Evolutionary conservation across 1,140 invertebrate genomes (phyloP).

Genomic region (Cyphomyrmex costatus): DNA sequence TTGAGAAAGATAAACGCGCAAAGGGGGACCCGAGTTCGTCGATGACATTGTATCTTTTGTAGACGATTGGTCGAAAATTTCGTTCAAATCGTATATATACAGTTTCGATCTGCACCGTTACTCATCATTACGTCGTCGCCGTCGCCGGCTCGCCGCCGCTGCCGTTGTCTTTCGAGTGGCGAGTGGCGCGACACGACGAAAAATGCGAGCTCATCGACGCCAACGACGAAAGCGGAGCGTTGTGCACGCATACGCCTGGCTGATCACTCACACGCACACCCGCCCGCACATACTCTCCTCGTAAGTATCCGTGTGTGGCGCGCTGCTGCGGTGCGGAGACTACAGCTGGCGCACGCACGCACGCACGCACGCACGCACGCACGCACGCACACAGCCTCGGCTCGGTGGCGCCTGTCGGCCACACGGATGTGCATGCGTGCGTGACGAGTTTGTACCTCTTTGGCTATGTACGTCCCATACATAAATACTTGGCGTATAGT

Average conservation of each 20-base stretch:
- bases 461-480: conserved; percentile 60
- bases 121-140: neutral
- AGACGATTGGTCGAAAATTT: conserved; percentile 23
- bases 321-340: neutral
- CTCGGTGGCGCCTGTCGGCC: conserved; percentile 83
- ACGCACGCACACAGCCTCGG: conserved; percentile 45
- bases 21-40: conserved; percentile 6
- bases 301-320: conserved; percentile 26
- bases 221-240: conserved; percentile 65
- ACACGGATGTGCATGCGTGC: conserved; percentile 83
- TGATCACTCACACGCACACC: conserved; percentile 44
- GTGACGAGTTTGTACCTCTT: conserved; percentile 79
- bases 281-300: neutral
- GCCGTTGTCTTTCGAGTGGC: conserved; percentile 54
- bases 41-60: neutral
- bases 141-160: neutral
- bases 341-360: conserved; percentile 54
- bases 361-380: conserved; percentile 14
- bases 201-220: conserved; percentile 73
- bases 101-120: conserved; percentile 6
- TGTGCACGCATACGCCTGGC: conserved; percentile 66
- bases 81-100: neutral
- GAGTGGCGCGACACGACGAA: conserved; percentile 51
- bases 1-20: neutral
- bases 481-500: conserved; percentile 48